Percentiles rank a stretch among this genome's conserved stretches.
Conservation (phyloP, 2,888 invertebrate species). For the Hirtodrosophila alboralis region DNA sequence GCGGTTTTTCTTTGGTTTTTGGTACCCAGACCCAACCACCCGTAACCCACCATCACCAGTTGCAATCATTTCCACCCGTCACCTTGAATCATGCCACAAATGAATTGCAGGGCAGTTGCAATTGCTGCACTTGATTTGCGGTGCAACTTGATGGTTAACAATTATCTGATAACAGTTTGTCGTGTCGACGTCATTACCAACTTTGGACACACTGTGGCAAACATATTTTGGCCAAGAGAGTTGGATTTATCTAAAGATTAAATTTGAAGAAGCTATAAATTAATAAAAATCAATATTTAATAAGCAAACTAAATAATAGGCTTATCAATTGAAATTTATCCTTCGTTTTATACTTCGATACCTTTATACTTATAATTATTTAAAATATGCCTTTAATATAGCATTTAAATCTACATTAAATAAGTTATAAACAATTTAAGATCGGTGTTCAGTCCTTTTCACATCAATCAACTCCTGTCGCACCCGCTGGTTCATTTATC, state of each 20-base stretch:
- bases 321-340: too few relatives aligned
- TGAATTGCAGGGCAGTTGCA: conserved; percentile 74
- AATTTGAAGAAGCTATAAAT: neutral
- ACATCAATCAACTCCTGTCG: conserved; percentile 54
- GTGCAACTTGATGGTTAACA: conserved; percentile 69
- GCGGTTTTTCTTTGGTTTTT: conserved; percentile 67
- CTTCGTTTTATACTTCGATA: too few relatives aligned
- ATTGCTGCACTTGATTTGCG: conserved; percentile 79
- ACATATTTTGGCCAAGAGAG: conserved; percentile 5
- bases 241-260: conserved; percentile 7
- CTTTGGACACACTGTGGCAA: conserved; percentile 20
- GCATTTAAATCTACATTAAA: too few relatives aligned
- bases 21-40: neutral
- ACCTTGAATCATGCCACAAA: conserved; percentile 50
- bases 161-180: conserved; percentile 65
- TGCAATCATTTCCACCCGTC: neutral
- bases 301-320: too few relatives aligned
- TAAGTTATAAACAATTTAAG: too few relatives aligned
- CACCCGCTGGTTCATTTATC: conserved; percentile 53
- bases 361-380: too few relatives aligned
- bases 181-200: conserved; percentile 13
- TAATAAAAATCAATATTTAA: too few relatives aligned
- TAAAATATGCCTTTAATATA: too few relatives aligned
- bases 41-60: neutral
- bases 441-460: neutral